Evolutionary conservation across 2,113 vertebrate species (phyloP).

Genomic region (Erythrocercus mccallii): DNA sequence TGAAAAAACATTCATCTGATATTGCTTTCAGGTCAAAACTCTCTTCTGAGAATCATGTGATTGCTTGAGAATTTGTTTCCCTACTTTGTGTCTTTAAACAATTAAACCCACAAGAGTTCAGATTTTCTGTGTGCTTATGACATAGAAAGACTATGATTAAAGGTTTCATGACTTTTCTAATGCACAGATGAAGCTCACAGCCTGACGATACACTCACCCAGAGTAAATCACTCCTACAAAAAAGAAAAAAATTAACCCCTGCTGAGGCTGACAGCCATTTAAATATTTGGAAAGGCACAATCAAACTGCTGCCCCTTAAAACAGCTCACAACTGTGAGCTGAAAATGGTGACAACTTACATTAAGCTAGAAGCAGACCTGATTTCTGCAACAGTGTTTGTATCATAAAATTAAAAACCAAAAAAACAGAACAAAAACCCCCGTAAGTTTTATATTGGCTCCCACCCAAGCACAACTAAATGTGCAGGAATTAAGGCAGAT

Average conservation of each 20-base stretch:
- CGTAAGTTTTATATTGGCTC: background rate
- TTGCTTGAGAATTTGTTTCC: background rate
- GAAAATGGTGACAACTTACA: background rate
- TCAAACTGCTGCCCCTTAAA: background rate
- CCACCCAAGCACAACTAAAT: background rate
- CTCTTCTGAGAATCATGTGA: background rate
- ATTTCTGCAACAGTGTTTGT: background rate
- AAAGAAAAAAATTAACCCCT: background rate
- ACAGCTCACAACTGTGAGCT: background rate
- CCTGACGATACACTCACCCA: background rate
- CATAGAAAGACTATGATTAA: background rate
- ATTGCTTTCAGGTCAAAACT: background rate
- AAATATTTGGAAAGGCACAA: conserved; percentile 25
- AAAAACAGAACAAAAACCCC: background rate
- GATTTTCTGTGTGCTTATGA: background rate
- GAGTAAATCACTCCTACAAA: background rate
- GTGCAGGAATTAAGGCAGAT: background rate
- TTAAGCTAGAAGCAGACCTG: background rate
- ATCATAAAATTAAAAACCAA: background rate
- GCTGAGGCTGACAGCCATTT: background rate
- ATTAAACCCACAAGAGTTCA: background rate
- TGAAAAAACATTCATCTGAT: background rate
- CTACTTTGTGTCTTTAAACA: background rate
- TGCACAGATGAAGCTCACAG: background rate
- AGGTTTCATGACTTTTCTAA: background rate